Base-by-base conservation (phyloP, 2,797 vertebrate species). In the Amniataba percoides region DNA sequence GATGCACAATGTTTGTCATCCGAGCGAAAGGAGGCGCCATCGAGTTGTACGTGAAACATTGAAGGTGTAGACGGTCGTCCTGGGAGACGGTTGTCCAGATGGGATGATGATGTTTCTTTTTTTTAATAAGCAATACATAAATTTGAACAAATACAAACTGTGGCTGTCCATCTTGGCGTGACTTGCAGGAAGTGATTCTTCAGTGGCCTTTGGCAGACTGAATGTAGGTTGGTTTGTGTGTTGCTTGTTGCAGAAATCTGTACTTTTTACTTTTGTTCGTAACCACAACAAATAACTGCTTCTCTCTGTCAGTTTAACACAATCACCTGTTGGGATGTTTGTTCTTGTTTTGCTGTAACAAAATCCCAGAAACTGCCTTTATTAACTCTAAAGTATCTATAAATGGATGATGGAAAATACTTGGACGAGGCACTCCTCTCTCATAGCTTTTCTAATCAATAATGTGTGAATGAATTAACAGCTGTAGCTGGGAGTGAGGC, bases 121-220 rank as follows among this genome's bases (percentile, higher is more conserved):
- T 31, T 77, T 78, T 78, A 68, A 45, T 69, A 82, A 93, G 90
- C 91, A 93, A 93, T 93, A 89, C 59, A 74, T 81, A 68, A 76
- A 68, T 89, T 77, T 78, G 63, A 90, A 86, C 80, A 31, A 81
- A 63, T 83, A 65, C 27, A 66, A 81, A 76, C 64, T 13, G 27
- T 64, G 80, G 74, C 63, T 78, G 76, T 78, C 61, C 81, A 53
- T 80, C 77, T 76, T 69, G 21, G 82, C 65, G 74, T 42, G 81
- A 72, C 79, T 66, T 69, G 59, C 72, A 86, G 79, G 74, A 76
- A 27, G 71, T 53, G 57, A 56, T 46, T 78, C 61, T 86, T 77
- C 81, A 81, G 87, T 78, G 83, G 89, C 82, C 87, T 91, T 90
- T 67, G 82, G 87, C 84, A 81, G 77, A 86, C 83, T 90, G 87